These are phyloP conservation scores for Apodemia hepburni DNA, from an alignment of 2,888 invertebrate genomes.

Conservation along the genomic window DNA sequence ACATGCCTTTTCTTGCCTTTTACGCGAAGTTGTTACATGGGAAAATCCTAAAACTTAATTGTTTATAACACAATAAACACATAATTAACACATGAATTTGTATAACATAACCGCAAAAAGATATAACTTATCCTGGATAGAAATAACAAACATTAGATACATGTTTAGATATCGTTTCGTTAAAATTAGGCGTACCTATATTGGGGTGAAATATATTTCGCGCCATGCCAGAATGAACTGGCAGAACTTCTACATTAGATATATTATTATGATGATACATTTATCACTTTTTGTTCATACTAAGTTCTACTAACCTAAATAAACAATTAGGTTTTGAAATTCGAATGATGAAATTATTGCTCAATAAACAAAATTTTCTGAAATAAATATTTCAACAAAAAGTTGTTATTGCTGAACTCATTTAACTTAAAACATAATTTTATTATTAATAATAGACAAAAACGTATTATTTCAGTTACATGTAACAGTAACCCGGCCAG, in stretches of 20 bases:
- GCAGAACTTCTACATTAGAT: too few species aligned
- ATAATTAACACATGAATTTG: too few species aligned
- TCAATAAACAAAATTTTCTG: neutral
- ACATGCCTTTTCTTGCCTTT: too few species aligned
- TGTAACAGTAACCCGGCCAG: slow-evolving; percentile 13
- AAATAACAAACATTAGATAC: too few species aligned
- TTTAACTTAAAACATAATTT: neutral
- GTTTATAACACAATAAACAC: too few species aligned
- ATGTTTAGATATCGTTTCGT: too few species aligned
- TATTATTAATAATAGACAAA: neutral
- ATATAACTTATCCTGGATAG: too few species aligned
- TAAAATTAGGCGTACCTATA: neutral
- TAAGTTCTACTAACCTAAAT: neutral
- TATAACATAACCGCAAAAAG: too few species aligned
- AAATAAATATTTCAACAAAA: neutral
- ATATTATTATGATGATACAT: too few species aligned
- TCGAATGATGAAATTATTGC: neutral
- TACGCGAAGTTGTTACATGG: too few species aligned
- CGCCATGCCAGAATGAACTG: neutral
- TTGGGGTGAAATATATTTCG: neutral
- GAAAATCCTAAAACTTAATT: too few species aligned
- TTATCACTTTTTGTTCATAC: neutral
- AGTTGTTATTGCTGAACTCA: neutral
- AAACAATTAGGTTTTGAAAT: neutral
- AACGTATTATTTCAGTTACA: neutral